phyloP scores from a whole-genome alignment of 2,113 vertebrate genomes.

The Rhabdornis inornatus region DNA sequence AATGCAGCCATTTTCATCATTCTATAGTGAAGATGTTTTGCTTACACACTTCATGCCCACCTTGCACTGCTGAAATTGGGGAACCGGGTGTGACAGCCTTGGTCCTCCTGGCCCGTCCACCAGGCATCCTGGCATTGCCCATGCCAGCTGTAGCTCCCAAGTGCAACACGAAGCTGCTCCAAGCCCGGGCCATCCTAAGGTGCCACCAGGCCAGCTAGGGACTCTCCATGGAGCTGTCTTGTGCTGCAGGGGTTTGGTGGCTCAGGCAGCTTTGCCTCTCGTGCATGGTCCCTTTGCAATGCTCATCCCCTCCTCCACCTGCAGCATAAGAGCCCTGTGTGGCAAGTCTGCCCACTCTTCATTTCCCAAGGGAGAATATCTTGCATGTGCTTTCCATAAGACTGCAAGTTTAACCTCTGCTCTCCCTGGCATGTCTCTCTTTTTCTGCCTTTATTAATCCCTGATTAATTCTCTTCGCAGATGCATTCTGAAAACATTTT shows the following conservation, averaged over 20 bases:
- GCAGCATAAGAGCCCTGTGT: background rate
- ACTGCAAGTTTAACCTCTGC: background rate
- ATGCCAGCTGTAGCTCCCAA: background rate
- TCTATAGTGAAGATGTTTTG: background rate
- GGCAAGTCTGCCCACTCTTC: rapidly evolving
- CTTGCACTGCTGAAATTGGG: background rate
- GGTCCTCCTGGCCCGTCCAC: background rate
- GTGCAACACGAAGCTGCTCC: rapidly evolving
- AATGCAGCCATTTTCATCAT: background rate
- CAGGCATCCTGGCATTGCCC: background rate
- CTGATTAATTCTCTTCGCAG: conserved; percentile 4
- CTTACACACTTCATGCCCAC: background rate
- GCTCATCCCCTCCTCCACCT: background rate
- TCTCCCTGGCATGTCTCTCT: background rate
- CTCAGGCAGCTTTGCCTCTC: background rate
- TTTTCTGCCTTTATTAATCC: conserved; percentile 42
- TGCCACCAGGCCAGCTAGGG: background rate
- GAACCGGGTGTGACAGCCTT: background rate
- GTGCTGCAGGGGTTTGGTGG: background rate
- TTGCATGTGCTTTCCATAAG: background rate
- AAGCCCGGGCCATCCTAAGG: background rate
- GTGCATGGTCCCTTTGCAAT: rapidly evolving
- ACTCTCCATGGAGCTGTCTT: background rate
- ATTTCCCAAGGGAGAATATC: background rate
- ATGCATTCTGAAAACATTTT: conserved; percentile 50